These are phyloP conservation scores for Sterrhoptilus dennistouni DNA, from an alignment of 2,113 vertebrate genomes.

Conservation along the genomic window DNA sequence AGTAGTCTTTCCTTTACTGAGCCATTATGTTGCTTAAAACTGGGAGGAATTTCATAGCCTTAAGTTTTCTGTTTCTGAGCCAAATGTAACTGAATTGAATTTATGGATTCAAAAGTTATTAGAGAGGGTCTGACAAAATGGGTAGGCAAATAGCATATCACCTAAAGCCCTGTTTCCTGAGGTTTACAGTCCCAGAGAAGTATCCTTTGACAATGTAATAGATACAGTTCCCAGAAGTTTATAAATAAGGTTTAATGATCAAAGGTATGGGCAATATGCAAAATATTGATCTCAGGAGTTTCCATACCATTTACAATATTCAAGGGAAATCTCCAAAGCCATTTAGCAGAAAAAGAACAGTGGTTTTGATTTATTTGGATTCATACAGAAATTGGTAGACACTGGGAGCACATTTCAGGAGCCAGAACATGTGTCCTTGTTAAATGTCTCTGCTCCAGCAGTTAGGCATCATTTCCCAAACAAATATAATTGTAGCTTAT, in stretches of 20 bases:
- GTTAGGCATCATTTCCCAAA: not conserved
- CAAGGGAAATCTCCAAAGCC: not conserved
- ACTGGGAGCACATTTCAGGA: not conserved
- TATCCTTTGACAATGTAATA: not conserved
- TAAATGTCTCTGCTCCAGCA: not conserved
- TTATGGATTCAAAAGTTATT: not conserved
- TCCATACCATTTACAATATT: not conserved
- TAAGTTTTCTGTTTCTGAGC: not conserved
- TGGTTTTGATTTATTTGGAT: not conserved
- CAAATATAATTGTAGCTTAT: not conserved
- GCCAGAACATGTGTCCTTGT: not conserved
- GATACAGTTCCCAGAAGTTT: not conserved
- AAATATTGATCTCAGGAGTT: not conserved
- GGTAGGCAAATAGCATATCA: not conserved
- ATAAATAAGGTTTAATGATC: not conserved
- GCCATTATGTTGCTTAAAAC: not conserved
- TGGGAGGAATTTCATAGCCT: not conserved
- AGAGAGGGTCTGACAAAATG: not conserved
- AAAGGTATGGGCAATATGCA: not conserved
- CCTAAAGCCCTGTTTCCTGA: not conserved
- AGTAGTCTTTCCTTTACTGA: not conserved
- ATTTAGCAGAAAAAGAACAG: not conserved
- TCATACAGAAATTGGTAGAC: not conserved
- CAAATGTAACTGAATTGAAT: not conserved
- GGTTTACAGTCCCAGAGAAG: not conserved